These are phyloP conservation scores for Ophthalmolycus amberensis DNA, from an alignment of 2,113 vertebrate species.

Conservation along the genomic window DNA sequence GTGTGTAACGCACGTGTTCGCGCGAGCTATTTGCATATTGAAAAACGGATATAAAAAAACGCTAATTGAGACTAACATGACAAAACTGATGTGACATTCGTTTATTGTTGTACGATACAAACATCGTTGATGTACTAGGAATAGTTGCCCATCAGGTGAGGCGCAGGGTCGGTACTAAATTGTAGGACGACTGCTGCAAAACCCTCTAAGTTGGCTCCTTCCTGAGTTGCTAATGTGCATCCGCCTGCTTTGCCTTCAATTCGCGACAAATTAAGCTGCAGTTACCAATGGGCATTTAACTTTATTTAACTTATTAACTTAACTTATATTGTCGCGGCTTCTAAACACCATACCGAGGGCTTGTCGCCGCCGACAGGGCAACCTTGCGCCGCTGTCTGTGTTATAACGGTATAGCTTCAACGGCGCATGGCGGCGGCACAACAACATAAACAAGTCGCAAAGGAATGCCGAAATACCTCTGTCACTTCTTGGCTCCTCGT, in stretches of 20 bases:
- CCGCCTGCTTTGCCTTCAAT: constrained; percentile 10
- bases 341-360: not conserved
- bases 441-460: constrained; percentile 38
- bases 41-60: not conserved
- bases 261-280: not conserved
- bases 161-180: not conserved
- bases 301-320: not conserved
- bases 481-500: constrained; percentile 70
- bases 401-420: constrained; percentile 4
- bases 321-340: not conserved
- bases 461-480: constrained; percentile 72
- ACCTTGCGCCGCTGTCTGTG: not conserved
- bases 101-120: not conserved
- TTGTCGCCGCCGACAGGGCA: not conserved
- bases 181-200: not conserved
- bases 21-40: not conserved
- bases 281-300: not conserved
- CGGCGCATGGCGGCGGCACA: constrained; percentile 12
- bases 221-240: constrained; percentile 25
- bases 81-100: too few species aligned
- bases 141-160: constrained; percentile 3
- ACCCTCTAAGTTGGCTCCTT: constrained; percentile 36
- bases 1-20: not conserved
- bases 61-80: not conserved
- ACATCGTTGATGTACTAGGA: not conserved